Conservation (phyloP, 2,113 vertebrate genomes). For the Ochotona princeps region DNA sequence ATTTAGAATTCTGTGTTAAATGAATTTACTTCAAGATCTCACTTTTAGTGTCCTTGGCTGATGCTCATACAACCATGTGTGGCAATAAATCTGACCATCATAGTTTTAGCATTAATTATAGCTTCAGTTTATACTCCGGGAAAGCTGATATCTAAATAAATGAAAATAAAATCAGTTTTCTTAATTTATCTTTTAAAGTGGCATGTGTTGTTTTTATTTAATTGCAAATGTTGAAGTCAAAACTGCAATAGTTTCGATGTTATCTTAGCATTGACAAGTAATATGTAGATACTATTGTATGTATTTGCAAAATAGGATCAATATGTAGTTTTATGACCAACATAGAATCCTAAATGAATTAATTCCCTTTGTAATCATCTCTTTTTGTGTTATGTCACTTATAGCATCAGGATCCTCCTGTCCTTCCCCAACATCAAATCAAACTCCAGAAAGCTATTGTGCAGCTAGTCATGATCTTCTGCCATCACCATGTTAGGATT, state of each 20-base stretch:
- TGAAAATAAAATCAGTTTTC: conserved; percentile 23
- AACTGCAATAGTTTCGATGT: not conserved
- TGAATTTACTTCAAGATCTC: not conserved
- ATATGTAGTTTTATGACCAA: not conserved
- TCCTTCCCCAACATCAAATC: too few species aligned
- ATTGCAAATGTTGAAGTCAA: conserved; percentile 30
- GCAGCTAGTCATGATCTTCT: not conserved
- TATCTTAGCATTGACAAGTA: conserved; percentile 10
- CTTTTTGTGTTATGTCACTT: not conserved
- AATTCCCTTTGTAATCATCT: not conserved
- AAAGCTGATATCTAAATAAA: conserved; percentile 1
- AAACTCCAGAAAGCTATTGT: not conserved
- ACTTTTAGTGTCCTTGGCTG: not conserved
- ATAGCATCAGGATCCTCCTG: not conserved
- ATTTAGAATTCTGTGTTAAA: not conserved
- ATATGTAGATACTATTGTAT: not conserved
- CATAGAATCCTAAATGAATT: not conserved
- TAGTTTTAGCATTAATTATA: not conserved
- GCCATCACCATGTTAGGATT: not conserved
- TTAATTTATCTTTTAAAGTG: conserved; percentile 36
- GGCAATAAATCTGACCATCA: not conserved
- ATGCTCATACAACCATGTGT: not conserved
- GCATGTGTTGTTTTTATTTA: not conserved
- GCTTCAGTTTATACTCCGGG: not conserved
- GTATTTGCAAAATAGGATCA: conserved; percentile 32